phyloP scores from a whole-genome alignment of 2,888 invertebrate species.

The Drosophila hawaiiensis region DNA sequence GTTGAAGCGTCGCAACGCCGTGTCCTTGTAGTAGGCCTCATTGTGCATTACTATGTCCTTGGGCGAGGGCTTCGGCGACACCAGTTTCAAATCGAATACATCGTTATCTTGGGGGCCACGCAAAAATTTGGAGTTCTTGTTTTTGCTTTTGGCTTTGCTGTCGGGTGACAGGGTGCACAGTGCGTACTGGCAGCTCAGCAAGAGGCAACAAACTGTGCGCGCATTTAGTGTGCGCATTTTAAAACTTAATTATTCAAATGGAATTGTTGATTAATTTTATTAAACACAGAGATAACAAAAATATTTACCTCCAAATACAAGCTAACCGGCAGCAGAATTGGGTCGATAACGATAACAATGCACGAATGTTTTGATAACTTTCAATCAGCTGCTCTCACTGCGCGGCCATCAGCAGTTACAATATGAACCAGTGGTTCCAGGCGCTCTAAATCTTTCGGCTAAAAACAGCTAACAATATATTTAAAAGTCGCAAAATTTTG shows the following conservation, averaged over 20 bases:
- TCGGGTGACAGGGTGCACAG: conserved; percentile 77
- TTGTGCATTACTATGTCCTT: conserved; percentile 92
- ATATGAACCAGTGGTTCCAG: conserved; percentile 3
- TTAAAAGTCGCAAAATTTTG: conserved; percentile 4
- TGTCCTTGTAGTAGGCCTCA: conserved; percentile 90
- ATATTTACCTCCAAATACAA: conserved; percentile 17
- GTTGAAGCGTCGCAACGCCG: conserved; percentile 88
- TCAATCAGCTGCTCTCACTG: neutral
- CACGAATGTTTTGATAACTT: conserved; percentile 4
- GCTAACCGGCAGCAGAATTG: conserved; percentile 26
- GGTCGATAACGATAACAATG: conserved; percentile 19
- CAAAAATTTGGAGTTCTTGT: conserved; percentile 74
- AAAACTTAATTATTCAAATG: conserved; percentile 2
- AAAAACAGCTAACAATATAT: neutral
- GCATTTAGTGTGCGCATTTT: conserved; percentile 44
- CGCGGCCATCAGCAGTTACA: too few species aligned
- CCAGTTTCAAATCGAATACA: conserved; percentile 90
- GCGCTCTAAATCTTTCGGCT: too few species aligned
- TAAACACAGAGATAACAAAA: conserved; percentile 8
- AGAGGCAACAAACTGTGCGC: conserved; percentile 17
- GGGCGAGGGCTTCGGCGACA: conserved; percentile 88
- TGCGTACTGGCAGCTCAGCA: conserved; percentile 37
- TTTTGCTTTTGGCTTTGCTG: conserved; percentile 72
- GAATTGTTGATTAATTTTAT: neutral
- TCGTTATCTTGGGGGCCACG: conserved; percentile 88